These are phyloP conservation scores for Emydocephalus ijimae DNA, from an alignment of 2,113 vertebrate species.

Conservation along the genomic window DNA sequence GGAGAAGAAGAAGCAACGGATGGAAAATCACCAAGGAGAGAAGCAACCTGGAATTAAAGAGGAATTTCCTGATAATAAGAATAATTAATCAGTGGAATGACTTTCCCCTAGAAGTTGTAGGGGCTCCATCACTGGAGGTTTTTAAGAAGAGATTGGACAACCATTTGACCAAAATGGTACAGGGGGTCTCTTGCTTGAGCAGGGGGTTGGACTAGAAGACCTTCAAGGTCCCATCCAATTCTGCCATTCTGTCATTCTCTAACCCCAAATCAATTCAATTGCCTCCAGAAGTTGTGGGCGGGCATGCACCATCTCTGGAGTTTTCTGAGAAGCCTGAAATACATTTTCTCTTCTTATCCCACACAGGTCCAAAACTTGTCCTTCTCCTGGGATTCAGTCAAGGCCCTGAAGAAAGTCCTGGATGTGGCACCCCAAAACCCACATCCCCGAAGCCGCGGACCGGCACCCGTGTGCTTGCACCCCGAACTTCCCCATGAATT, in stretches of 20 bases:
- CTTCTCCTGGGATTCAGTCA: conserved; percentile 74
- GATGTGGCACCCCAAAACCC: not conserved
- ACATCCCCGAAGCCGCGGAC: not conserved
- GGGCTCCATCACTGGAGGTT: no score
- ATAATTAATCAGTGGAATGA: no score
- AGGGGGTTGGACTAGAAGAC: not conserved
- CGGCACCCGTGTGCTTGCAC: conserved; percentile 40
- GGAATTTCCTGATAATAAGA: no score
- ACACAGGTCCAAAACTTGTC: conserved; percentile 70
- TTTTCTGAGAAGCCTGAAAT: not conserved
- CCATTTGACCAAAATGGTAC: no score
- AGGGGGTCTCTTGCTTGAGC: no score
- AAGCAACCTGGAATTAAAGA: no score
- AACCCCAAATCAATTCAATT: not conserved
- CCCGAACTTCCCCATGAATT: conserved; percentile 68
- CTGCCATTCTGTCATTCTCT: not conserved
- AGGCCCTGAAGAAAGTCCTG: conserved; percentile 69
- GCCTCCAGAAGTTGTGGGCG: not conserved
- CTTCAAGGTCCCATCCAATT: not conserved
- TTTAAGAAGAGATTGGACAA: no score
- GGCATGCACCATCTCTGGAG: not conserved
- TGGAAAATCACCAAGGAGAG: no score
- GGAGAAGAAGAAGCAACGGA: no score
- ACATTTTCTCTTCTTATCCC: not conserved
- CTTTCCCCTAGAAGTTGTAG: no score